These are phyloP conservation scores for Enteromius radiatus DNA, from an alignment of 2,797 vertebrate genomes.

Conservation along the genomic window DNA sequence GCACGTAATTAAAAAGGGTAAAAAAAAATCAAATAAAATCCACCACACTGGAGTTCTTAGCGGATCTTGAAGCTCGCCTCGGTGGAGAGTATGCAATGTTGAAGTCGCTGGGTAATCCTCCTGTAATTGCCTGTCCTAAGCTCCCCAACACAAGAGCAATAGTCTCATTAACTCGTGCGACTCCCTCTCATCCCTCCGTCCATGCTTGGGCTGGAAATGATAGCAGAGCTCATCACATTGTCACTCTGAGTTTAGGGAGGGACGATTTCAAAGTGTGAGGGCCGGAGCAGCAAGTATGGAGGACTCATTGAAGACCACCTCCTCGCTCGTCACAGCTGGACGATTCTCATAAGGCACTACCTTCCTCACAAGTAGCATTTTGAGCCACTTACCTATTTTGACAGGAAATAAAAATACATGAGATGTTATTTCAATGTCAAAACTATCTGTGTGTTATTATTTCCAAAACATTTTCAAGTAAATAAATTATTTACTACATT, in stretches of 20 bases:
- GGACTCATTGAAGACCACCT: slow-evolving; percentile 60
- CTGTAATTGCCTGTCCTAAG: slow-evolving; percentile 72
- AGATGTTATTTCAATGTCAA: slow-evolving; percentile 43
- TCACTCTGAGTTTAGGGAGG: slow-evolving; percentile 58
- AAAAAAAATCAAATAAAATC: slow-evolving; percentile 58
- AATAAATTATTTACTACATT: neutral
- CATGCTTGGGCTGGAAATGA: slow-evolving; percentile 70
- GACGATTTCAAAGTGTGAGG: slow-evolving; percentile 64
- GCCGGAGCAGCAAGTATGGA: slow-evolving; percentile 49
- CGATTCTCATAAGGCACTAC: slow-evolving; percentile 61
- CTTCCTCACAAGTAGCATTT: slow-evolving; percentile 64
- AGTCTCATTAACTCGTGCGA: slow-evolving; percentile 74
- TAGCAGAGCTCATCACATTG: slow-evolving; percentile 70
- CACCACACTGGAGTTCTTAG: slow-evolving; percentile 57
- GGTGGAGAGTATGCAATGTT: slow-evolving; percentile 52
- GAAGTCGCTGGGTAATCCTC: slow-evolving; percentile 73
- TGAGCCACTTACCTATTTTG: slow-evolving; percentile 71
- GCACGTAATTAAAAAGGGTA: slow-evolving; percentile 55
- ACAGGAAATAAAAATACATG: slow-evolving; percentile 62
- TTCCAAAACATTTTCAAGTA: neutral
- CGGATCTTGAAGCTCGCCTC: slow-evolving; percentile 50
- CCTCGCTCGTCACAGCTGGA: slow-evolving; percentile 62
- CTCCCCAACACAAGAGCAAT: slow-evolving; percentile 69
- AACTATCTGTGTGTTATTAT: neutral
- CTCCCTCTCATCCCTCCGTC: slow-evolving; percentile 76